Base-by-base conservation (phyloP, 2,113 vertebrate genomes). In the Mixornis gularis region DNA sequence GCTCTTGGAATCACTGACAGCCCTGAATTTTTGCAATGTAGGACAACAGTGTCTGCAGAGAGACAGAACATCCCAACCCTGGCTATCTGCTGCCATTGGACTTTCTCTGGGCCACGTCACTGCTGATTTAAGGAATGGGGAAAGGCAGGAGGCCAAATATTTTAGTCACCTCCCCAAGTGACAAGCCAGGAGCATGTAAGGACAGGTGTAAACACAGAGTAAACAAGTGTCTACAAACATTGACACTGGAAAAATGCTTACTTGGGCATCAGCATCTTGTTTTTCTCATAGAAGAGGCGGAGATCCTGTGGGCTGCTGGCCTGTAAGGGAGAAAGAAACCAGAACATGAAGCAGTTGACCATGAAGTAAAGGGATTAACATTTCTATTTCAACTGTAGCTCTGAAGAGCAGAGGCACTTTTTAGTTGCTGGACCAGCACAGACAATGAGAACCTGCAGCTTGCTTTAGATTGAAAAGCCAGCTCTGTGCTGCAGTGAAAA, bases 301-400 rank as follows among this genome's bases (percentile, higher is more conserved):
- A 99, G 98, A 89, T 99, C 98, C 93, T 99, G 99, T 4, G 99
- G 99, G 69, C 98, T 99, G 96, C 98, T 99, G 86, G 99, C 99
- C 99, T 99, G 89, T 7, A 26, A 79, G 62, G 43, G 88, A 92
- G 82, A 93, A 76, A 91, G 53, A 90, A 93, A 92, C 3, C 77
- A 89, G 17, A 2, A 30, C 17, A 36, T 93, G 65, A 93, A 87
- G 53, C 62, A 93, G 40, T 5, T 71, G 85, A 52, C 51, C 81
- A 7, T 5, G 36, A 80, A 79, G 77, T 63, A 58, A 58, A 74
- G 30, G 49, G 25, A 93, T 92, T 34, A 79, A 10, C 55, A 93
- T 59, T 89, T 93, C 20, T 65, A 14, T 55, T 93, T 89, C 70
- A 89, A 89, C 44, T 83, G 66, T 16, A 63, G 72, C 26, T 83